Evolutionary conservation across 2,797 vertebrate species (phyloP).

Genomic region (Pseudomugil tenellus): DNA sequence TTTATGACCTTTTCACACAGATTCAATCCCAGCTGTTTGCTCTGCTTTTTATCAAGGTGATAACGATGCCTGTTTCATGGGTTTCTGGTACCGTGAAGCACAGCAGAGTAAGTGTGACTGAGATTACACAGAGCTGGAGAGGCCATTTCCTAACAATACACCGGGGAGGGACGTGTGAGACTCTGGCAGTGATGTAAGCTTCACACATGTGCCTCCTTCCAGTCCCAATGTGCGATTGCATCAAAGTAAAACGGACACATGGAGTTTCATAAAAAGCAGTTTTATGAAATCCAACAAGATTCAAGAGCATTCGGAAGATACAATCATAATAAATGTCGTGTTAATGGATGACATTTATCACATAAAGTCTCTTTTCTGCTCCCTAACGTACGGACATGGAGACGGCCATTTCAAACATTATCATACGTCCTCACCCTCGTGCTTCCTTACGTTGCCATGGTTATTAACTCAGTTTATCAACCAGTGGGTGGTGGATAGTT

Average conservation of each 20-base stretch:
- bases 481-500: no score
- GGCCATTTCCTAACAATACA: constrained; percentile 19
- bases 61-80: constrained; percentile 15
- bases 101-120: constrained; percentile 35
- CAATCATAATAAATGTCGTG: no score
- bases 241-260: background rate
- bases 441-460: no score
- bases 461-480: no score
- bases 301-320: background rate
- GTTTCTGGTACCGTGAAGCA: constrained; percentile 21
- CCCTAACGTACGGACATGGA: no score
- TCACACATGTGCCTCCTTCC: background rate
- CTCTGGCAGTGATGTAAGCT: background rate
- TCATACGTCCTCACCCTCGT: no score
- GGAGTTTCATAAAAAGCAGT: background rate
- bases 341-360: no score
- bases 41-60: constrained; percentile 36
- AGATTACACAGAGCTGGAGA: constrained; percentile 20
- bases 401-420: no score
- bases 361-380: background rate
- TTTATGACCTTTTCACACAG: constrained; percentile 25
- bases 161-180: background rate
- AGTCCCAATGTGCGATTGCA: background rate
- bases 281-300: background rate
- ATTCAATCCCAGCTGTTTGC: constrained; percentile 37